Evolutionary conservation across 2,888 invertebrate species (phyloP).

Genomic region (Campopleginae sp.): DNA sequence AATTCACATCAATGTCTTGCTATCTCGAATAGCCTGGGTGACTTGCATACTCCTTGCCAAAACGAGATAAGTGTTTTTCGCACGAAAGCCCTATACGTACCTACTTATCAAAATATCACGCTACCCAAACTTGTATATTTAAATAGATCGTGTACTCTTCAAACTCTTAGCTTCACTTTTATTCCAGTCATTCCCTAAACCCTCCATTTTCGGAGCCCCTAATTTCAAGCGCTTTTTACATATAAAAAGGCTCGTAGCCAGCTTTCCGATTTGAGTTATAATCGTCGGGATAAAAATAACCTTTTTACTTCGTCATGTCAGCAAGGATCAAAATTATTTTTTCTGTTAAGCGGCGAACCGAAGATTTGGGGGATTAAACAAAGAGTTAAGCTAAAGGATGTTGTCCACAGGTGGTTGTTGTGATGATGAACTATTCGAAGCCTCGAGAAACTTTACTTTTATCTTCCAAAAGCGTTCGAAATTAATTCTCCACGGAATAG

Average conservation of each 20-base stretch:
- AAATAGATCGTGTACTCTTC: constrained; percentile 19
- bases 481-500: too few species aligned
- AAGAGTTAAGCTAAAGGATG: not conserved
- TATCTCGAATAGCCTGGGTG: constrained; percentile 78
- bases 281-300: not conserved
- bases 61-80: constrained; percentile 76
- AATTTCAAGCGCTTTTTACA: not conserved
- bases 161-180: constrained; percentile 25
- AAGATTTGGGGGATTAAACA: not conserved
- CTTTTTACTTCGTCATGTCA: not conserved
- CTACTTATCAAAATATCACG: constrained; percentile 37
- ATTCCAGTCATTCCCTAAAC: constrained; percentile 42
- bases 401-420: not conserved
- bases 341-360: not conserved
- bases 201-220: not conserved
- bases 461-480: too few species aligned
- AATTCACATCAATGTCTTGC: constrained; percentile 84
- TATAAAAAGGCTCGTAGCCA: not conserved
- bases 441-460: too few species aligned
- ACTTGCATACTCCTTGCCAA: constrained; percentile 82
- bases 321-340: not conserved
- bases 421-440: not conserved
- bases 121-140: constrained; percentile 40
- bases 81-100: constrained; percentile 31
- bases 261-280: not conserved